Conservation (phyloP, 2,888 invertebrate genomes). For the Eupithecia dodoneata region DNA sequence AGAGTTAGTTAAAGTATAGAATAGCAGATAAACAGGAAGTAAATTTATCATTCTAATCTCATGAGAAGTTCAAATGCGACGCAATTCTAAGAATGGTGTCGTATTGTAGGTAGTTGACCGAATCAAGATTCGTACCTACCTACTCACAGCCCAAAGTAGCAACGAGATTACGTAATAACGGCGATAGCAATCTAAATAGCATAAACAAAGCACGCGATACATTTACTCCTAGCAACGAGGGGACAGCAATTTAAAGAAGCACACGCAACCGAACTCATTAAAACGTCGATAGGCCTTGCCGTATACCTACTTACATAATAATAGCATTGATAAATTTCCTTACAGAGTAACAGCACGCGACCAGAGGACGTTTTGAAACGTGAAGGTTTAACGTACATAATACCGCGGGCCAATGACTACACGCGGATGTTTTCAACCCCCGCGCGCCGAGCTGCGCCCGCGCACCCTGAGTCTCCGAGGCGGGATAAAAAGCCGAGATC, state of each 20-base stretch:
- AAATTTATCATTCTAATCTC: conserved; percentile 15
- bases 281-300: conserved; percentile 15
- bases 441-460: conserved; percentile 71
- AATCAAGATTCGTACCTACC: conserved; percentile 4
- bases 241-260: conserved; percentile 20
- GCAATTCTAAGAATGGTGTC: conserved; percentile 17
- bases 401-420: conserved; percentile 84
- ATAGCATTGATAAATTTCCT: conserved; percentile 13
- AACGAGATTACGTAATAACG: conserved; percentile 13
- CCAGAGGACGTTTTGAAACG: conserved; percentile 71
- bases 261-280: conserved; percentile 25
- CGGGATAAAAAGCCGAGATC: conserved; percentile 78
- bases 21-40: conserved; percentile 26
- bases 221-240: conserved; percentile 12
- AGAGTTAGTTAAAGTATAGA: conserved; percentile 12
- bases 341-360: conserved; percentile 53
- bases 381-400: conserved; percentile 84
- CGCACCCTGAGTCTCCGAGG: conserved; percentile 75
- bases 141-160: conserved; percentile 14
- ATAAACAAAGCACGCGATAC: conserved; percentile 16
- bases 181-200: conserved; percentile 16
- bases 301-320: neutral
- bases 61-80: conserved; percentile 16
- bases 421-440: conserved; percentile 81
- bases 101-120: conserved; percentile 7